phyloP scores from a whole-genome alignment of 2,888 invertebrate species.

The Xestia rhomboidea region DNA sequence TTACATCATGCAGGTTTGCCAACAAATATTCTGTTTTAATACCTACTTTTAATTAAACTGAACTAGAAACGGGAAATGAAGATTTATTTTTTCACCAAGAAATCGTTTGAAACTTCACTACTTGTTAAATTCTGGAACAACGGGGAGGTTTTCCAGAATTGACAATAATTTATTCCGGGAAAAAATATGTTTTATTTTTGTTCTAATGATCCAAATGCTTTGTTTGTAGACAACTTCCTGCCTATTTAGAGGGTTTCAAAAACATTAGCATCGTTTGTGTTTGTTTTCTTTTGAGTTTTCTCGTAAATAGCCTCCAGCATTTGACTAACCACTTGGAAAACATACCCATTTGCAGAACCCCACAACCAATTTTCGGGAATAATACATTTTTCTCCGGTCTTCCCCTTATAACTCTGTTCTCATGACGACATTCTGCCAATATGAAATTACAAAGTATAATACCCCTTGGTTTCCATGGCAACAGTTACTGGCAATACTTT shows the following conservation, averaged over 20 bases:
- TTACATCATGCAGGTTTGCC: conserved; percentile 18
- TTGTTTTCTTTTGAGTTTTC: conserved; percentile 5
- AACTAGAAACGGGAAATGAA: conserved; percentile 3
- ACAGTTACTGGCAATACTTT: conserved; percentile 4
- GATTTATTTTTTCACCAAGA: background rate
- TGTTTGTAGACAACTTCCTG: conserved; percentile 10
- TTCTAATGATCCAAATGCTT: conserved; percentile 1
- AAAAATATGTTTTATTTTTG: conserved; percentile 7
- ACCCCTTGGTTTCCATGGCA: conserved; percentile 5
- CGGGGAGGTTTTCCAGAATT: conserved; percentile 13
- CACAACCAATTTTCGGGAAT: no score
- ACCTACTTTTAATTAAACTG: conserved; percentile 26
- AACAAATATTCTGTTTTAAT: conserved; percentile 34
- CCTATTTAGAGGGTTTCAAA: background rate
- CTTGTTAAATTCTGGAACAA: conserved; percentile 41
- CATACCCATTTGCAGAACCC: no score
- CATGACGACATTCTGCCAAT: background rate
- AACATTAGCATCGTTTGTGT: conserved; percentile 5
- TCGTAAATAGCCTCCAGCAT: background rate
- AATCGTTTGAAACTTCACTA: conserved; percentile 16
- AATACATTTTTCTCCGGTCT: background rate
- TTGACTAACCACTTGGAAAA: conserved; percentile 18
- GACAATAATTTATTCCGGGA: conserved; percentile 43
- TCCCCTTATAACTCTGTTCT: background rate
- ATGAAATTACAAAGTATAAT: conserved; percentile 15